Evolutionary conservation across 1,140 invertebrate species (phyloP).

Genomic region (Pararge aegeria): DNA sequence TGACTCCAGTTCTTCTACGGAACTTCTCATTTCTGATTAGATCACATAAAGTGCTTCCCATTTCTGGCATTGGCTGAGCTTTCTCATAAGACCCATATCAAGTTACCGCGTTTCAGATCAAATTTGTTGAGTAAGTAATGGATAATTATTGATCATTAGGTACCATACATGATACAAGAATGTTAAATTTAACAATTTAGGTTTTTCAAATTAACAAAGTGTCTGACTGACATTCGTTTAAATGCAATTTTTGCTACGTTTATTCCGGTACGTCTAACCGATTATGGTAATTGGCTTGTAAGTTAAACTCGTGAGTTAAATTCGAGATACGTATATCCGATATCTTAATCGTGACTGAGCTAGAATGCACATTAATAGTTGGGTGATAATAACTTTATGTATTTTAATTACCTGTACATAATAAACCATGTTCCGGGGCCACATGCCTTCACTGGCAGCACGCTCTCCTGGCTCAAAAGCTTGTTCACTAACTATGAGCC

Average conservation of each 20-base stretch:
- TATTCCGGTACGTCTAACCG: constrained; percentile 4
- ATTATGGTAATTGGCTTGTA: constrained; percentile 28
- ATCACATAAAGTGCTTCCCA: too few species aligned
- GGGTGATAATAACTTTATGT: constrained; percentile 41
- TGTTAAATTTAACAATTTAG: neutral
- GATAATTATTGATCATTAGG: too few species aligned
- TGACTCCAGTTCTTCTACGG: too few species aligned
- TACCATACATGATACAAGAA: neutral
- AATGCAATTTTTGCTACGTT: constrained; percentile 5
- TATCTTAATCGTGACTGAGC: constrained; percentile 49
- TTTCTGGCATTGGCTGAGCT: too few species aligned
- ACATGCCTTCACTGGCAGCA: too few species aligned
- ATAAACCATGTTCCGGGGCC: too few species aligned
- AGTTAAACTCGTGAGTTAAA: constrained; percentile 31
- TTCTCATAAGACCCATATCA: too few species aligned
- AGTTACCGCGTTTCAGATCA: too few species aligned
- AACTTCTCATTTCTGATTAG: too few species aligned
- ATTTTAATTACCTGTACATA: neutral
- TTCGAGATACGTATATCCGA: constrained; percentile 35
- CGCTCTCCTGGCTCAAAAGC: too few species aligned
- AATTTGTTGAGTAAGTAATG: too few species aligned
- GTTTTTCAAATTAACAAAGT: neutral
- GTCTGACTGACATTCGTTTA: neutral
- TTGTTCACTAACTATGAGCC: too few species aligned
- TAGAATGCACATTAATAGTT: constrained; percentile 36